Percentiles rank a stretch among this genome's conserved stretches.
These are phyloP conservation scores for Lepus timidus DNA, from an alignment of 2,113 vertebrate genomes.

Conservation along the genomic window DNA sequence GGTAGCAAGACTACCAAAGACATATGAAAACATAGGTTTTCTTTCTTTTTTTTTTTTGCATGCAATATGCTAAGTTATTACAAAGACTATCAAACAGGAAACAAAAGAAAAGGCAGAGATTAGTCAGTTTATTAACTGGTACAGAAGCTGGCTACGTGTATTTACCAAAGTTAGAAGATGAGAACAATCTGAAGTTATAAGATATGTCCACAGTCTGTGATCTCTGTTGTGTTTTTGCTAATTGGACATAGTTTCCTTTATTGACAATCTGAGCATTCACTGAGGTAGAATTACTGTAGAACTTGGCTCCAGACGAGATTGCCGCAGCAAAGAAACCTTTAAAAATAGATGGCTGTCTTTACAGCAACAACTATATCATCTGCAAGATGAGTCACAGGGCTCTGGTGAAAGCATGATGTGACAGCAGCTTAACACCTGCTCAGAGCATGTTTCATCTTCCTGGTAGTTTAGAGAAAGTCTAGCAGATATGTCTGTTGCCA, in stretches of 20 bases:
- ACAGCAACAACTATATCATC: neutral
- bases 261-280: constrained; percentile 5
- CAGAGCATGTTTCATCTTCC: neutral
- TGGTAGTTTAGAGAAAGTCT: neutral
- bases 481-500: neutral
- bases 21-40: neutral
- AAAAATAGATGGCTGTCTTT: neutral
- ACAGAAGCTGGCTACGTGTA: neutral
- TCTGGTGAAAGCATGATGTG: neutral
- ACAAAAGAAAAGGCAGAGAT: neutral
- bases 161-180: neutral
- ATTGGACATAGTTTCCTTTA: neutral
- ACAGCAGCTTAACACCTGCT: neutral
- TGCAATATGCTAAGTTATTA: neutral
- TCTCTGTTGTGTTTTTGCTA: neutral
- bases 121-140: constrained; percentile 14
- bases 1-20: constrained; percentile 18
- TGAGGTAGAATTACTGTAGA: constrained; percentile 31
- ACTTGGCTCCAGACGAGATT: neutral
- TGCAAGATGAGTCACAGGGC: neutral
- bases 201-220: neutral
- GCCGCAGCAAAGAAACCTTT: neutral
- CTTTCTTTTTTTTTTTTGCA: constrained; percentile 15
- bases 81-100: constrained; percentile 8
- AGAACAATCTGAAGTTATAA: neutral